Base-by-base conservation (phyloP, 2,888 invertebrate genomes). In the Macrophya annulata region DNA sequence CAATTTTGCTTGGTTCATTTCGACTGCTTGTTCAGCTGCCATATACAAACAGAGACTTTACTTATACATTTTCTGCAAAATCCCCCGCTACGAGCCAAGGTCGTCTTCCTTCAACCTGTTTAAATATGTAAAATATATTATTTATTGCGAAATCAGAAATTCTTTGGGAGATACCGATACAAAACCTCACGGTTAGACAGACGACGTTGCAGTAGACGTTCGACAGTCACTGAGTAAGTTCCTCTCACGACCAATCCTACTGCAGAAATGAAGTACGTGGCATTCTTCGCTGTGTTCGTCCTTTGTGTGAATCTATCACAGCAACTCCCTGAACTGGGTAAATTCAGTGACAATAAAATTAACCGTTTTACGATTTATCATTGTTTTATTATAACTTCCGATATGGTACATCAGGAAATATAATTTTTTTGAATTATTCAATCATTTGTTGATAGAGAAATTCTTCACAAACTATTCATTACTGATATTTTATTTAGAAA, bases 241-340 rank as follows among this genome's bases (percentile, higher is more conserved):
- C 55, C 55, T 55, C 8, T 55, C 55, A 55, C 55, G n/a, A n/a
- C n/a, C n/a, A 55, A n/a, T 55, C n/a, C 55, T 55, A 17, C n/a
- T n/a, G 55, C 55, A 55, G n/a, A 55, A 17, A 55, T 55, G 55
- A 55, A 55, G 55, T 55, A 55, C 55, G 55, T 55, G n/a, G 55
- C 55, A 8, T 55, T 55, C 55, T n/a, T 55, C 8, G 55, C n/a
- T 55, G 55, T 55, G 55, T n/a, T 55, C 1, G 2, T 55, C 10
- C 17, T 55, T 55, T 55, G n/a, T 6, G 55, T 55, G n/a, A 55
- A 55, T 8, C n/a, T 55, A n/a, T 55, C 55, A n/a, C 55, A 8
- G 55, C 55, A 55, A 55, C 55, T 55, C n/a, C 55, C 55, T n/a
- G 8, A 55, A n/a, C 55, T 55, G n/a, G 55, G 55, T 55, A 55